These are phyloP conservation scores for Phodopus roborovskii DNA, from an alignment of 2,113 vertebrate genomes.

Conservation along the genomic window DNA sequence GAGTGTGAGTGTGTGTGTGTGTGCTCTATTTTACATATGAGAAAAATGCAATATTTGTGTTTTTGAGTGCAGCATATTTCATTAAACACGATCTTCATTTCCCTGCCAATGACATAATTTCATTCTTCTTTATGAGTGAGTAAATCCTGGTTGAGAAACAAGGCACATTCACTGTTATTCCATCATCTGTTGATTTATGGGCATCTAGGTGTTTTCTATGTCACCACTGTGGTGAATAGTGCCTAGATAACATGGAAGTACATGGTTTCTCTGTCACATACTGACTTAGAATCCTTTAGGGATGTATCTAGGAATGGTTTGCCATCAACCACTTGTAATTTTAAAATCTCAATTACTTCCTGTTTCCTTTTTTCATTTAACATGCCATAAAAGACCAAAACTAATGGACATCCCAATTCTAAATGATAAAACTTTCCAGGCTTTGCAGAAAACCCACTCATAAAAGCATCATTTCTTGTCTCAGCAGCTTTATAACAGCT, in stretches of 20 bases:
- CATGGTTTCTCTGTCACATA: background rate
- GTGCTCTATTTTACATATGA: background rate
- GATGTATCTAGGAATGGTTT: background rate
- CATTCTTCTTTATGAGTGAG: background rate
- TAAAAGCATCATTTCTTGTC: background rate
- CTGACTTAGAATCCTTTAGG: background rate
- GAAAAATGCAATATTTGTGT: background rate
- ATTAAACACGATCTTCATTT: background rate
- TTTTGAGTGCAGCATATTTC: background rate
- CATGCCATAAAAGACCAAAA: background rate
- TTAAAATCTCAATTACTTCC: background rate
- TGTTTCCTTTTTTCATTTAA: conserved; percentile 22
- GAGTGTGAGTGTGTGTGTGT: background rate
- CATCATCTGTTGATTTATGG: background rate
- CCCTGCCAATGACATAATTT: background rate
- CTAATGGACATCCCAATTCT: conserved; percentile 20
- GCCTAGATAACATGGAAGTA: too few species aligned
- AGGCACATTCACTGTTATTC: background rate
- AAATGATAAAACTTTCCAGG: background rate
- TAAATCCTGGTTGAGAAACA: background rate
- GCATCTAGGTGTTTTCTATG: background rate
- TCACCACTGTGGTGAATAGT: background rate
- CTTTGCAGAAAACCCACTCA: conserved; percentile 8
- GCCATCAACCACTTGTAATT: background rate
- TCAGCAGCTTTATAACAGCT: background rate